Percentiles rank a stretch among this genome's conserved stretches.
phyloP scores from a whole-genome alignment of 1,140 invertebrate species.

The Artemia franciscana region DNA sequence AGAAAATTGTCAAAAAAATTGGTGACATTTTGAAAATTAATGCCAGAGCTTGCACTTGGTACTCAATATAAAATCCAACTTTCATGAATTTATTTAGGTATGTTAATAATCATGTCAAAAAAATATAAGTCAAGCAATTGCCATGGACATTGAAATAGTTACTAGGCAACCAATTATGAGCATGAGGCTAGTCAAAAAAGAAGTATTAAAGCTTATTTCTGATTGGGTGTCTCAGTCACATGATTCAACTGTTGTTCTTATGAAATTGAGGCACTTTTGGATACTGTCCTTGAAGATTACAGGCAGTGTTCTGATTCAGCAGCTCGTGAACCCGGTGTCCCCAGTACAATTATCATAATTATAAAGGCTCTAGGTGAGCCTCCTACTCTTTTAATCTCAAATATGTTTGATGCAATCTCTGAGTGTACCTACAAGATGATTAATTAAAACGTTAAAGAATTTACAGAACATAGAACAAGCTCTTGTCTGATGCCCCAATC shows the following conservation, averaged over 20 bases:
- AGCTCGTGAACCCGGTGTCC: conserved; percentile 90
- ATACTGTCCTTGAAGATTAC: conserved; percentile 91
- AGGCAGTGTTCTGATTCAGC: conserved; percentile 76
- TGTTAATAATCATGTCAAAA: conserved; percentile 85
- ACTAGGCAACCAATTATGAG: conserved; percentile 92
- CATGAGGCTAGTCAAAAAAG: conserved; percentile 97
- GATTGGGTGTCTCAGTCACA: conserved; percentile 82
- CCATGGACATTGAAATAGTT: conserved; percentile 78
- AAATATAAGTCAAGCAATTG: conserved; percentile 89
- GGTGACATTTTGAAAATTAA: conserved; percentile 97
- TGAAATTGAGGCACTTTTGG: conserved; percentile 93
- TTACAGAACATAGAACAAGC: conserved; percentile 92
- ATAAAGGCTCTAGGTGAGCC: conserved; percentile 77
- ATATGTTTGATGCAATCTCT: conserved; percentile 98
- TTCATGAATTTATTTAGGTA: conserved; percentile 89
- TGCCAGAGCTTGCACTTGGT: conserved; percentile 79
- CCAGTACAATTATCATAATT: conserved; percentile 89
- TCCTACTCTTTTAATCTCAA: conserved; percentile 82
- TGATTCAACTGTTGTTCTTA: conserved; percentile 71
- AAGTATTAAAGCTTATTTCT: conserved; percentile 92
- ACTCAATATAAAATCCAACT: conserved; percentile 81
- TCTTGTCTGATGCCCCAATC: conserved; percentile 88
- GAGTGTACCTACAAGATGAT: conserved; percentile 99
- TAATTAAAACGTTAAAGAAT: conserved; percentile 98
- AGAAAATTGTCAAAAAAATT: conserved; percentile 81